Percentiles rank a stretch among this genome's conserved stretches.
Evolutionary conservation across 2,797 vertebrate species (phyloP).

Genomic region (Catostomus latipinnis): DNA sequence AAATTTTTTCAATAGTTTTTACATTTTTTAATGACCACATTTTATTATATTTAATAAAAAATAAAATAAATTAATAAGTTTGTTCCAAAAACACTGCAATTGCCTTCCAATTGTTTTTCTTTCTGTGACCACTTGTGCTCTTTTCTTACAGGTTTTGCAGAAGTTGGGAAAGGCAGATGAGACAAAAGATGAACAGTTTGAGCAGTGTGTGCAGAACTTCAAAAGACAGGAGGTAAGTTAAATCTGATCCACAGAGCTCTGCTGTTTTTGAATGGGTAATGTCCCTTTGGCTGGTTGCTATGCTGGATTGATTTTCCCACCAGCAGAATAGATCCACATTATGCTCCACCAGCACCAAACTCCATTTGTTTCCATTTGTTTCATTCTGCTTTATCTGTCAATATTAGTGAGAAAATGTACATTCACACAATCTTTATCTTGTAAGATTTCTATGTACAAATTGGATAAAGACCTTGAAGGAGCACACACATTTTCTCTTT

Average conservation of each 20-base stretch:
- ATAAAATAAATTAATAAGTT: neutral
- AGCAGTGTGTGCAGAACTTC: slow-evolving; percentile 95
- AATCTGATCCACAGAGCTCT: neutral
- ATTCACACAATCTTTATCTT: neutral
- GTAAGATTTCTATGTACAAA: neutral
- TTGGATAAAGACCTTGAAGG: neutral
- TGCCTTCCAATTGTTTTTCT: neutral
- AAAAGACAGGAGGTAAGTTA: slow-evolving; percentile 91
- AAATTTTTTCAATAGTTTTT: too few species aligned
- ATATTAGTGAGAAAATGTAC: neutral
- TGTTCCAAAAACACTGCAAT: too few species aligned
- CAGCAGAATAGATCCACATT: neutral
- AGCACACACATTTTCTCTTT: slow-evolving; percentile 1
- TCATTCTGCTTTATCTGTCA: neutral
- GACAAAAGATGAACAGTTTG: slow-evolving; percentile 98
- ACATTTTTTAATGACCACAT: neutral
- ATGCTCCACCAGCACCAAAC: neutral
- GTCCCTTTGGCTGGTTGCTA: neutral
- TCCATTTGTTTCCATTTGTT: neutral
- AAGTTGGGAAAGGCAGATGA: slow-evolving; percentile 97
- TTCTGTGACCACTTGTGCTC: neutral
- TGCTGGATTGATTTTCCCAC: slow-evolving; percentile 11
- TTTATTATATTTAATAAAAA: neutral
- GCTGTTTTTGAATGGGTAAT: neutral
- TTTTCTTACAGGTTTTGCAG: slow-evolving; percentile 84